Base-by-base conservation (phyloP, 2,113 vertebrate genomes). In the Apus apus region DNA sequence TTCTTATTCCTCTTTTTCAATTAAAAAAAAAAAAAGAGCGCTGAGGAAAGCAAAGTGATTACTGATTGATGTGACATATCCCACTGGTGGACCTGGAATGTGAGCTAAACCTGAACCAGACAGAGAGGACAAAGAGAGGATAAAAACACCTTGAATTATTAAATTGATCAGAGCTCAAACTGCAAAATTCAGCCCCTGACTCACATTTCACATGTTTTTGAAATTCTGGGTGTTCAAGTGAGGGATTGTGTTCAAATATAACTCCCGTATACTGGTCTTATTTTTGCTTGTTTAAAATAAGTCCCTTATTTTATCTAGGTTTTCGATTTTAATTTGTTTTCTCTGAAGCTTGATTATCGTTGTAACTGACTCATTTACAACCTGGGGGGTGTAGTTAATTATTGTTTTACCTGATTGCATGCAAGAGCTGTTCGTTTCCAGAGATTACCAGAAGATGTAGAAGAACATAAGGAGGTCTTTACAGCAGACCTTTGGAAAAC, bases 1-100 rank as follows among this genome's bases (percentile, higher is more conserved):
- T 94, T 96, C 95, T 96, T 85, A 88, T 93, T 96, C 94, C 78
- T 68, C 64, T 92, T 94, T 89, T 90, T 76, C 70, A 66, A 46
- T 43, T 5, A 20, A 53, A 53, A 26, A 26, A 53, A 26, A 57
- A 36, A 71, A 66, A 80, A 75, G 25, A 51, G 13, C 1, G 1
- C 66, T 65, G 71, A 81, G 43, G 43, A 78, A 89, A 71, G 51
- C 60, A 34, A 95, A 84, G 43, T 4, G 51, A 15, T 54, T 85
- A 60, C 34, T 87, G 91, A 54, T 50, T 4, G 4, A 53, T 84
- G 36, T 78, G 73, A 91, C 38, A 19, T 15, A 30, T 50, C 45
- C 57, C 73, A 17, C 38, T 22, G 32, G 15, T 56, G 45, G 30
- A 29, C 27, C 66, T 32, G n/a, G 43, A 40, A 48, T 5, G 36